Conservation (phyloP, 2,797 vertebrate species). For the Phataginus tetradactyla region DNA sequence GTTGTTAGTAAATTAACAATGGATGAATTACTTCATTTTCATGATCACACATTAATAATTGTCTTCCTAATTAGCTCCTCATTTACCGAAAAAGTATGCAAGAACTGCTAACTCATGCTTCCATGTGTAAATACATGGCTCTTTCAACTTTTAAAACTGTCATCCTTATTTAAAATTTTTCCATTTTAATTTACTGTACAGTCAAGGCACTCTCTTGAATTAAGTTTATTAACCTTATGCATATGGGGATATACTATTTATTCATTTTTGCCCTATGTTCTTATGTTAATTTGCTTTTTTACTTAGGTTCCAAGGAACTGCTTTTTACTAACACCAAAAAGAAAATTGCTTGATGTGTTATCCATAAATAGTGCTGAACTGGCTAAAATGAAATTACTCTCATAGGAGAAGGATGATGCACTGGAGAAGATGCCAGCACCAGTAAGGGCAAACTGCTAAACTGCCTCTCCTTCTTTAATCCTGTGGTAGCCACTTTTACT, state of each 20-base stretch:
- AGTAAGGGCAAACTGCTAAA: not conserved
- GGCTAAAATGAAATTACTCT: not conserved
- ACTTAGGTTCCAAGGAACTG: constrained; percentile 13
- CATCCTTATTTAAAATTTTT: not conserved
- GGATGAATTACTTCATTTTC: too few species aligned
- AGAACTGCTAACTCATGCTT: too few species aligned
- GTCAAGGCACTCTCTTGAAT: not conserved
- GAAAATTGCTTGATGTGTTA: not conserved
- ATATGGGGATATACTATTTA: not conserved
- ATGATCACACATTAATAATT: too few species aligned
- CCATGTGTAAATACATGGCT: too few species aligned
- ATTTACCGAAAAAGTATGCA: too few species aligned
- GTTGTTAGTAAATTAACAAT: too few species aligned
- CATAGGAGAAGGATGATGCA: not conserved
- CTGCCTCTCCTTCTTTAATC: not conserved
- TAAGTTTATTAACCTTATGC: not conserved
- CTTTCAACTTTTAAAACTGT: too few species aligned
- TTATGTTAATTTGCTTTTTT: constrained; percentile 33
- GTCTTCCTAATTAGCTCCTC: too few species aligned
- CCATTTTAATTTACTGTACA: constrained; percentile 9
- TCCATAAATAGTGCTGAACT: not conserved
- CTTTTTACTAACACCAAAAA: constrained; percentile 37
- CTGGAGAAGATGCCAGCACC: not conserved
- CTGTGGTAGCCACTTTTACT: not conserved
- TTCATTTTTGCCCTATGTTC: not conserved